Evolutionary conservation across 2,888 invertebrate genomes (phyloP), one percentile per base, ranked within the genome.

Genomic region (Epirrita christyi): DNA sequence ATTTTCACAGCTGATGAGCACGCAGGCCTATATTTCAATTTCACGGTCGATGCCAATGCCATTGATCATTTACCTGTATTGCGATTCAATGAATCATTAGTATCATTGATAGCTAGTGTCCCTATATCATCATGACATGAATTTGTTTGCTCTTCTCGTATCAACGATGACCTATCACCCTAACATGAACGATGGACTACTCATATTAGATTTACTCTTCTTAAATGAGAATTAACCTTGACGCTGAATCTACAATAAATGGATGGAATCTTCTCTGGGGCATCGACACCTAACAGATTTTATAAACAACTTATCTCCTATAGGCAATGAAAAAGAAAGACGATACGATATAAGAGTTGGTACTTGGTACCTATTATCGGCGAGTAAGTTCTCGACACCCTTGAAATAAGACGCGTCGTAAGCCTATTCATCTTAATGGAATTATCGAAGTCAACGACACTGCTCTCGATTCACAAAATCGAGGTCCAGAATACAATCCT

Each of bases 31-130:
- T 61, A 53, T 66, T 60, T 60, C 54, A 51, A 42, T 55, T 63
- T 58, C 59, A 62, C 58, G 63, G 66, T 60, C 63, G 51, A 42
- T 59, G 63, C 61, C 61, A 63, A 66, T 59, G 59, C 52, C 61
- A 59, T 47, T 55, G 55, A 57, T 50, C 43, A 59, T 59, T 59
- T 57, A 52, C 49, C 59, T 63, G 21, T 4, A 21, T 44, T 48
- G 43, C 58, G 46, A 52, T 56, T 61, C 53, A 57, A 61, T 59
- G 59, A 59, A 58, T 60, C 56, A 61, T 61, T 57, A 41, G 54
- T 45, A 55, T 61, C 54, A 56, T 47, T 38, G 52, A 46, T 46
- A 42, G n/a, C 36, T 32, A 7, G 32, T 7, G 32, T 21, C 2
- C 21, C 21, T 21, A 3, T 21, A 21, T 21, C 21, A 21, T 4